Percentiles rank a stretch among this genome's conserved stretches.
phyloP scores from a whole-genome alignment of 2,888 invertebrate species.

The Reticulitermes lucifugus region DNA sequence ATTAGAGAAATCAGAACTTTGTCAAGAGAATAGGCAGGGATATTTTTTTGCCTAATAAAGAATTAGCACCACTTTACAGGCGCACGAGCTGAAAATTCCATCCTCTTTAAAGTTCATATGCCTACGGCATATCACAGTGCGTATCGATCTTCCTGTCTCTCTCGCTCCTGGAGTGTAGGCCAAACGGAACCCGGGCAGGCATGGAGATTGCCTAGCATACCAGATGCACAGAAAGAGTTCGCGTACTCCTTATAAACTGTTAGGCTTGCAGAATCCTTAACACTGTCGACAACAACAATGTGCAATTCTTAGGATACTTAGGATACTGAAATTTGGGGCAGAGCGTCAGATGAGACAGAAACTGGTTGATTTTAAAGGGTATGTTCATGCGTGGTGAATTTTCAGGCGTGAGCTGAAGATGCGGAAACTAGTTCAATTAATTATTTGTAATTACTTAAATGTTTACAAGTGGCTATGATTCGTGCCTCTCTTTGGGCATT shows the following conservation, averaged over 20 bases:
- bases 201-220: background rate
- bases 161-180: slow-evolving; percentile 4
- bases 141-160: background rate
- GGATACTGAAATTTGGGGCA: background rate
- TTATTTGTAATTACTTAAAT: no score
- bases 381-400: background rate
- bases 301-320: background rate
- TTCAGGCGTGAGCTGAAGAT: background rate
- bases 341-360: background rate
- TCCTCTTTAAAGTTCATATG: slow-evolving; percentile 22
- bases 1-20: background rate
- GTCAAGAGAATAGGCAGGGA: background rate
- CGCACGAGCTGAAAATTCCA: background rate
- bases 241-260: background rate
- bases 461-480: no score
- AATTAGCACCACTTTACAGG: background rate
- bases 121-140: background rate
- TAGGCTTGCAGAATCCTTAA: background rate
- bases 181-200: slow-evolving; percentile 1
- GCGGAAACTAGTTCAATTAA: no score
- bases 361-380: background rate
- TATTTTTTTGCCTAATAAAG: background rate
- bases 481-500: no score
- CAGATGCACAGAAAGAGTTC: background rate
- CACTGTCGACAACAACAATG: background rate